Conservation (phyloP, 2,888 invertebrate genomes). For the Crematogaster levior region DNA sequence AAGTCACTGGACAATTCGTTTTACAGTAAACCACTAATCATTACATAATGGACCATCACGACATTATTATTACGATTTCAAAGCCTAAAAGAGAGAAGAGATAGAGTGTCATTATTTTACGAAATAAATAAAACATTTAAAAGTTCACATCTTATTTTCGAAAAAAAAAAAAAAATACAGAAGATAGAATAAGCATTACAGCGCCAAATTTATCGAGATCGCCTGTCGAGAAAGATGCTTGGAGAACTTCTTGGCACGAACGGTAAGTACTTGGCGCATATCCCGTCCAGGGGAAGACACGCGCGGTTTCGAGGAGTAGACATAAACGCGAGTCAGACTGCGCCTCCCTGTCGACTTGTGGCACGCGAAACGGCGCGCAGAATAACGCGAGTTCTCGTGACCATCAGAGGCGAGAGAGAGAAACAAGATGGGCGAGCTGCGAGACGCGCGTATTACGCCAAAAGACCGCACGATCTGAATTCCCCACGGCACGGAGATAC, state of each 20-base stretch:
- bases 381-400: constrained; percentile 66
- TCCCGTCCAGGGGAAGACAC: constrained; percentile 29
- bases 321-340: constrained; percentile 32
- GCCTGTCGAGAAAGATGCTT: constrained; percentile 18
- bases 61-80: too few species aligned
- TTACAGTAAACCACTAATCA: too few species aligned
- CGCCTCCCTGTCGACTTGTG: constrained; percentile 30
- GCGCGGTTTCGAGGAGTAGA: constrained; percentile 27
- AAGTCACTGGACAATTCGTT: too few species aligned
- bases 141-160: neutral
- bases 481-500: constrained; percentile 9
- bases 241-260: constrained; percentile 43
- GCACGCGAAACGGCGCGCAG: constrained; percentile 56
- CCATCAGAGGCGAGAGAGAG: constrained; percentile 12
- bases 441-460: constrained; percentile 32
- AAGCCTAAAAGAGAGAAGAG: neutral
- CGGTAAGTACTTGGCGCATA: constrained; percentile 32
- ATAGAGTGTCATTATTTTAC: neutral
- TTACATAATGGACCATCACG: neutral
- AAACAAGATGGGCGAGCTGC: neutral
- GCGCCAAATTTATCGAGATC: constrained; percentile 27
- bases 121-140: neutral
- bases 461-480: constrained; percentile 27
- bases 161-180: neutral
- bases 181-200: neutral